A percentile compares a stretch with the other conserved stretches of the same genome.
Conservation (phyloP, 2,888 invertebrate species). For the Drosophila niveifrons region DNA sequence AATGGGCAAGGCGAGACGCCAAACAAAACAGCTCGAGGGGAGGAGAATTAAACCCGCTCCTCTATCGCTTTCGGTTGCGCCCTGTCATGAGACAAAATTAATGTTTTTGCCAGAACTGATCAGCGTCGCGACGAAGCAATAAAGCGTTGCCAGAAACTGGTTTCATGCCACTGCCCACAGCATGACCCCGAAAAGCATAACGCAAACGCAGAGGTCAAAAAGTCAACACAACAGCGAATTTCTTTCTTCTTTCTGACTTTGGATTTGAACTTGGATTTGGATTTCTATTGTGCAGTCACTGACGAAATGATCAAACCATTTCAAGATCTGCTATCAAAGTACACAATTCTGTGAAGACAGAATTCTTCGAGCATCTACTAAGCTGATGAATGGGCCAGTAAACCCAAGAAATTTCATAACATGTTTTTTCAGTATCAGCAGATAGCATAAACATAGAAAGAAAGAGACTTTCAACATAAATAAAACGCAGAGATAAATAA, state of each 20-base stretch:
- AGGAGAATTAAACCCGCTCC: neutral
- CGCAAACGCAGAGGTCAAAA: constrained; percentile 46
- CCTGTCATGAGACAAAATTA: constrained; percentile 54
- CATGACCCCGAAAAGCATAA: constrained; percentile 38
- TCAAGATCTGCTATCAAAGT: constrained; percentile 5
- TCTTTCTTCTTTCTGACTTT: neutral
- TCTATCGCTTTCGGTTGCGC: constrained; percentile 6
- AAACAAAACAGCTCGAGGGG: constrained; percentile 8
- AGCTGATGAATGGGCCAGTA: neutral
- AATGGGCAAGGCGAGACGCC: constrained; percentile 47
- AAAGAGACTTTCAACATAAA: neutral
- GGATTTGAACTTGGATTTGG: neutral
- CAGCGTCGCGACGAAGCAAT: constrained; percentile 40
- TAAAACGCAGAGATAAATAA: neutral
- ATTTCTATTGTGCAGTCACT: neutral
- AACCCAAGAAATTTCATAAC: neutral
- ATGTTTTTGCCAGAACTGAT: constrained; percentile 43
- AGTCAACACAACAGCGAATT: constrained; percentile 1
- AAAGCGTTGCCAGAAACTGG: constrained; percentile 45
- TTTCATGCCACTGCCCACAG: constrained; percentile 29
- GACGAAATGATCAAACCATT: neutral
- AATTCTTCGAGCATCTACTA: too few species aligned
- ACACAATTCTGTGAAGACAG: constrained; percentile 3
- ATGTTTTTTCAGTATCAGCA: neutral
- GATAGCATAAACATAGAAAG: neutral